Conservation (phyloP, 2,888 invertebrate species). For the Callinectes sapidus region DNA sequence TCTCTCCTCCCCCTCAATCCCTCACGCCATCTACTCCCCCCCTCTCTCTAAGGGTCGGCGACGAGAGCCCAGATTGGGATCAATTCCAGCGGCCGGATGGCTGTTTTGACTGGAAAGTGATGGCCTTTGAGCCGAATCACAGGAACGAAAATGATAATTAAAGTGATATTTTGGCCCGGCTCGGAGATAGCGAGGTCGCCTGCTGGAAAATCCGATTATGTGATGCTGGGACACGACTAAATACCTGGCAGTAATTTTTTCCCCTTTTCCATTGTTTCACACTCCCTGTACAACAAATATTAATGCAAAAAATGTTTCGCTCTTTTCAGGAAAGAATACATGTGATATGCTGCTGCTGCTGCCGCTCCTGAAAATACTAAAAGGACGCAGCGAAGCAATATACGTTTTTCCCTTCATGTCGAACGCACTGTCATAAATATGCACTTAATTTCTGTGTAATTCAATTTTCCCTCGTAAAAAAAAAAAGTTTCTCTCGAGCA, state of each 20-base stretch:
- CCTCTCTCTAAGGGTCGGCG: neutral
- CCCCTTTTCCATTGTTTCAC: neutral
- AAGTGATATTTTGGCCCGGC: slow-evolving; percentile 49
- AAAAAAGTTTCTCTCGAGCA: neutral
- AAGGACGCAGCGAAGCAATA: neutral
- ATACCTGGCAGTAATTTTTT: neutral
- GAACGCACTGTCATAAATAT: neutral
- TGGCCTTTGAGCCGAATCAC: slow-evolving; percentile 34
- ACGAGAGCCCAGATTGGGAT: slow-evolving; percentile 17
- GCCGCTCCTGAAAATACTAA: neutral
- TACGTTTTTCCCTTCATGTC: neutral
- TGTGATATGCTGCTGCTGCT: neutral
- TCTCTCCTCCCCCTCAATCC: neutral
- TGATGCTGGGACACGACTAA: slow-evolving; percentile 19
- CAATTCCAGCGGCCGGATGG: slow-evolving; percentile 11
- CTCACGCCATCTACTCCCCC: neutral
- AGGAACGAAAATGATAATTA: slow-evolving; percentile 44
- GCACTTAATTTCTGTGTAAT: neutral
- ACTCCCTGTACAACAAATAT: neutral
- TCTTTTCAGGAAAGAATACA: neutral
- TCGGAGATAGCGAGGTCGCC: slow-evolving; percentile 12
- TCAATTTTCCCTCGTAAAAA: neutral
- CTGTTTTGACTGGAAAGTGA: slow-evolving; percentile 45
- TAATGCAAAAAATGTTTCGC: neutral
- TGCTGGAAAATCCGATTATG: slow-evolving; percentile 48